Base-by-base conservation (phyloP, 2,797 vertebrate genomes). In the Emydoidea blandingii region DNA sequence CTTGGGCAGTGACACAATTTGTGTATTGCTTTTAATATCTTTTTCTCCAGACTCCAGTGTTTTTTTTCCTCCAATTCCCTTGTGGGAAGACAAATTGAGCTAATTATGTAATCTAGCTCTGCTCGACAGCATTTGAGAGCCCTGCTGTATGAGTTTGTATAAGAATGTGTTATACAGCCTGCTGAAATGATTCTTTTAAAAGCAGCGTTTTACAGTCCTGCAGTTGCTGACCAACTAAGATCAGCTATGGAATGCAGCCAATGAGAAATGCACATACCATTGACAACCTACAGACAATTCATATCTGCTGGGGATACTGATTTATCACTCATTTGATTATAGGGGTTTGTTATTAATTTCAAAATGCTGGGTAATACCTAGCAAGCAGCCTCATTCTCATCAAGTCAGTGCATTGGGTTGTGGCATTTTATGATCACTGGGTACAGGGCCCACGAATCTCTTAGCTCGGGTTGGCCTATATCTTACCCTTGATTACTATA, bases 71-170 rank as follows among this genome's bases (percentile, higher is more conserved):
- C 85, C 12, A 29, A 25, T 72, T 92, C 95, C 84, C 87, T 79
- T 62, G 78, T 87, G 96, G 95, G 94, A 89, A 89, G 83, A 84
- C 76, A 96, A 96, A 94, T 96, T 80, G 96, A 96, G 92, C 89
- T 96, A 27, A 90, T 94, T 88, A 94, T 81, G 62, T 95, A 92
- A 91, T 81, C 53, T 91, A 88, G 94, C 89, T 81, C 96, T 81
- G 68, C 79, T 96, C 74, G 50, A 79, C 95, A 94, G 93, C 93
- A 95, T 68, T 90, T 72, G 81, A 85, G 87, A 90, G 86, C 83
- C 92, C 93, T 18, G 0, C 59, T 78, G 44, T 95, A 95, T 41
- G 50, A 91, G 93, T 21, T 86, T 76, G 59, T 12, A 7, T 72
- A 50, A 6, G 91, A 96, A 90, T 6, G 8, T 68, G 34, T 94